Percentiles rank a stretch among this genome's conserved stretches.
phyloP scores from a whole-genome alignment of 2,113 vertebrate genomes.

The Percina caprodes region DNA sequence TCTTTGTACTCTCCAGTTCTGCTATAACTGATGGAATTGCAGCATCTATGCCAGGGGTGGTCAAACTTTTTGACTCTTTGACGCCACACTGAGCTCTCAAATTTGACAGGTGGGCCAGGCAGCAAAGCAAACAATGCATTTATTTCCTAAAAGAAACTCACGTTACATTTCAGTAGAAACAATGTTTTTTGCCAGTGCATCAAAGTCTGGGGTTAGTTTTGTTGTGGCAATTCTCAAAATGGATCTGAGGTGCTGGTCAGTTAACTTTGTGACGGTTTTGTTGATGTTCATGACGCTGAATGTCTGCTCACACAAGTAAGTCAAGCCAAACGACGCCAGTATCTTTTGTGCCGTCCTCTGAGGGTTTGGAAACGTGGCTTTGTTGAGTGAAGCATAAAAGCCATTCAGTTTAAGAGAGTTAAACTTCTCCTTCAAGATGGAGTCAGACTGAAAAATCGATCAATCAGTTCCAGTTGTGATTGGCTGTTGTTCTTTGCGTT shows the following conservation, averaged over 20 bases:
- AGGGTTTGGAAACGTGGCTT: conserved; percentile 11
- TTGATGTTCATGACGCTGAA: conserved; percentile 52
- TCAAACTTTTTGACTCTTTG: no score
- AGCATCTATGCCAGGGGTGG: no score
- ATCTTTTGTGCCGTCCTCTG: conserved; percentile 1
- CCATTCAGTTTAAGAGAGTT: background rate
- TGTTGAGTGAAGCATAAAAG: conserved; percentile 31
- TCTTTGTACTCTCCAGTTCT: no score
- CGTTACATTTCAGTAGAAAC: background rate
- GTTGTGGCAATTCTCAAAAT: background rate
- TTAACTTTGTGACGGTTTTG: conserved; percentile 24
- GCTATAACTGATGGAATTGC: no score
- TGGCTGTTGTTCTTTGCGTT: conserved; percentile 38
- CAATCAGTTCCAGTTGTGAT: conserved; percentile 36
- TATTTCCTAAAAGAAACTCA: background rate
- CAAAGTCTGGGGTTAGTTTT: conserved; percentile 1
- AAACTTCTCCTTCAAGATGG: conserved; percentile 43
- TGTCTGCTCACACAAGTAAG: conserved; percentile 46
- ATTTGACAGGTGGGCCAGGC: no score
- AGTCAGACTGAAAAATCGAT: conserved; percentile 42
- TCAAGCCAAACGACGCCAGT: conserved; percentile 31
- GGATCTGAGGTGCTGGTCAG: conserved; percentile 38
- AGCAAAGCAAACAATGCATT: no score
- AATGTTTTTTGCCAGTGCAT: conserved; percentile 2
- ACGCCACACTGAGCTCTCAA: fast-evolving